These are phyloP conservation scores for Helobdella robusta DNA, from an alignment of 2,888 invertebrate species.

Conservation along the genomic window DNA sequence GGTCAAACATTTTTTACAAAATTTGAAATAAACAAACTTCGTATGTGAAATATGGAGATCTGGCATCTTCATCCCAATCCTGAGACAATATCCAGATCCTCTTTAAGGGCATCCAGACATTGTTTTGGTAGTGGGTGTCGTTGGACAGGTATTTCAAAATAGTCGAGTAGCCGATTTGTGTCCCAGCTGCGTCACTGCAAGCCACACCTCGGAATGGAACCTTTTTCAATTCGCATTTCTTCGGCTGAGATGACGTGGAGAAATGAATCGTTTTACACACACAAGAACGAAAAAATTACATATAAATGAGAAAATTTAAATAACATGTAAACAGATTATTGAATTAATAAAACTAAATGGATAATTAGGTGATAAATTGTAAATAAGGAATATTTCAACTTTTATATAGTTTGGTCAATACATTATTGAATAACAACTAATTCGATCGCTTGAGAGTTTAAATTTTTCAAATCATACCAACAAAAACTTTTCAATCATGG, in stretches of 20 bases:
- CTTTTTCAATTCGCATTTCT: constrained; percentile 40
- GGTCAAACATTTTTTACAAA: neutral
- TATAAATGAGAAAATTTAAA: no score
- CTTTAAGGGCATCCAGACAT: neutral
- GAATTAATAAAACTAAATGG: neutral
- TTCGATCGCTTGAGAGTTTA: no score
- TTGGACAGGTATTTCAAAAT: constrained; percentile 27
- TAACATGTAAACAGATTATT: neutral
- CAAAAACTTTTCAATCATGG: no score
- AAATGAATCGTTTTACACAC: no score
- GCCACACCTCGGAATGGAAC: constrained; percentile 48
- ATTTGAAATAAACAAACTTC: constrained; percentile 35
- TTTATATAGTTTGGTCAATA: no score
- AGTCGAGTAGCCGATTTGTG: constrained; percentile 34
- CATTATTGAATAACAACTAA: no score
- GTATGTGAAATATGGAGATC: constrained; percentile 45
- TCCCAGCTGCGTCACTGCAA: constrained; percentile 50
- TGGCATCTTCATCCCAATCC: constrained; percentile 40
- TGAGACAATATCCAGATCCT: constrained; percentile 37
- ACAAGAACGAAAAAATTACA: no score
- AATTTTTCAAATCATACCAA: no score
- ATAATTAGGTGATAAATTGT: no score
- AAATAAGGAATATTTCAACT: no score
- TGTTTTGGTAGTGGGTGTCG: constrained; percentile 25
- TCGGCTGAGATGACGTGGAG: no score